Base-by-base conservation (phyloP, 30 jellyfish, hydroid and myxozoan species). In the Turritopsis dohrnii region DNA sequence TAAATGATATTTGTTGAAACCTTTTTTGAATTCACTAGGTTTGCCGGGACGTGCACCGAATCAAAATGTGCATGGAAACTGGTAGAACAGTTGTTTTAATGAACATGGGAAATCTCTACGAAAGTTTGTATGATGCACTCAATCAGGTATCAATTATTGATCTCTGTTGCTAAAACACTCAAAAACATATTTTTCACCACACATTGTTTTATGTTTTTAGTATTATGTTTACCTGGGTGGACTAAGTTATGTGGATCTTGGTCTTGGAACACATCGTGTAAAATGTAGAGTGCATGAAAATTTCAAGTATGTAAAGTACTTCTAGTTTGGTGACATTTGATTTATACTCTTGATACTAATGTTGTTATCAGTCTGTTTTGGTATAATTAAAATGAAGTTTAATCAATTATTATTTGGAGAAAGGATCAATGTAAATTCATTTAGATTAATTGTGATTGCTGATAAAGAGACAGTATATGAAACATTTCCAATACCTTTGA, bases 221-320 rank as follows among this genome's bases (percentile, higher is more conserved):
- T 83, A 88, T 53, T 88, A 88, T 69, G 90, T 88, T 28, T 88
- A 53, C 31, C 86, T 88, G 22, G 96, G 96, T 22, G 96, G 96
- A 13, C 88, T 82, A 54, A 66, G 96, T 29, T 88, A 88, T 72
- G 96, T 88, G 30, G 96, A 88, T 79, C 89, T 88, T 71, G 96
- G 96, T 21, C 83, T 88, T 21, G 96, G 96, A 16, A 88, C 92
- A 1, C 96, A 89, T 74, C 87, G 94, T 71, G 96, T 89, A 23
- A 84, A 89, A 80, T 89, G 96, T 52, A 89, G 94, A 23, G 96
- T 89, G 28, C 94, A 89, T 71, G 94, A 89, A 52, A 87, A 89
- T 16, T 89, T 89, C 86, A 84, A 72, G 96, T 89, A 54, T n/a
- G 93, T 54, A 9, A 23, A 21, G 31, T 17, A 41, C 18, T 25